A percentile compares a stretch with the other conserved stretches of the same genome.
Evolutionary conservation across 2,113 vertebrate genomes (phyloP).

Genomic region (Rhagologus leucostigma): DNA sequence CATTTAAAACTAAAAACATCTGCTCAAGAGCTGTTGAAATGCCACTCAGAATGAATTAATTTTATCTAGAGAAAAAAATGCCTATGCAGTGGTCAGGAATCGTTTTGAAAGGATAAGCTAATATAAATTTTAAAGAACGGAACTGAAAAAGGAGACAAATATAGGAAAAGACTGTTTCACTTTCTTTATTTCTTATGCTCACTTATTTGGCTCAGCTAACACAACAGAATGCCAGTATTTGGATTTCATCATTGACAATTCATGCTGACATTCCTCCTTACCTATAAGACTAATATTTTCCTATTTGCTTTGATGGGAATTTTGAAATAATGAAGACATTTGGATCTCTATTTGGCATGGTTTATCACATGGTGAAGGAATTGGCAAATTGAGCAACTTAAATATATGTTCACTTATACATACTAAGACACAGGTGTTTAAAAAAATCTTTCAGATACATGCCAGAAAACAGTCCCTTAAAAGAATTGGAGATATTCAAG

Average conservation of each 20-base stretch:
- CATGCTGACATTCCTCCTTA: neutral
- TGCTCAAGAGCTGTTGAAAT: conserved; percentile 34
- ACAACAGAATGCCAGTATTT: neutral
- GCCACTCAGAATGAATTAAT: conserved; percentile 10
- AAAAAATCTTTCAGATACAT: neutral
- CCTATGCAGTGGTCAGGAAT: neutral
- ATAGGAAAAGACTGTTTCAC: neutral
- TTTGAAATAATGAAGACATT: neutral
- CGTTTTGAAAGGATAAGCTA: neutral
- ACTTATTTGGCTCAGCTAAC: neutral
- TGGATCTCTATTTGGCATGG: neutral
- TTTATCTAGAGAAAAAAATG: conserved; percentile 31
- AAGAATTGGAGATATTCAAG: neutral
- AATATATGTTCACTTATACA: neutral
- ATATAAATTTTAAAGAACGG: neutral
- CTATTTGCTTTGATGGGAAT: neutral
- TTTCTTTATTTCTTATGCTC: neutral
- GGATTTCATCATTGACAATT: neutral
- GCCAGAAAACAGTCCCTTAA: neutral
- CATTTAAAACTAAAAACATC: conserved; percentile 46
- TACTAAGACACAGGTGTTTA: neutral
- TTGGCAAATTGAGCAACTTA: neutral
- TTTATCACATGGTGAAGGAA: neutral
- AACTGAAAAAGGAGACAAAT: neutral
- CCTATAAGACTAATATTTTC: neutral